Base-by-base conservation (phyloP, 1,140 invertebrate species). In the Bombus sibiricus region DNA sequence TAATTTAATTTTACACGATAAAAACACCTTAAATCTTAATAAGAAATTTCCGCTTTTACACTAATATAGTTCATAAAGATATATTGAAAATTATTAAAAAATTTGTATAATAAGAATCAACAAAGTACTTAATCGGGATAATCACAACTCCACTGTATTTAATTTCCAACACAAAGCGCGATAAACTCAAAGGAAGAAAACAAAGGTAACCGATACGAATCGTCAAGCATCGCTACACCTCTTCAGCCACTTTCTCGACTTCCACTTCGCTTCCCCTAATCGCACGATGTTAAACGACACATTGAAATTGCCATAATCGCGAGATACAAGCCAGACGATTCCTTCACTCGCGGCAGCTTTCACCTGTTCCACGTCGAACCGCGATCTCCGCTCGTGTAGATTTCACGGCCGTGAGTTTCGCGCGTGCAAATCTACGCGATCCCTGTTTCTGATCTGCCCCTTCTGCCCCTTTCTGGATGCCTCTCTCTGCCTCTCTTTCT, bases 371-470 rank as follows among this genome's bases (percentile, higher is more conserved):
- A 34, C 43, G 83, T 62, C 76, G 75, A 69, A 37, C 75, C 25
- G 53, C 43, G 73, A 68, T 83, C 47, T 39, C 28, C 28, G 34
- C 28, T 77, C 76, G 75, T 47, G 66, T 37, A 84, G 83, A 68
- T 57, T 59, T 86, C 84, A 75, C 79, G 71, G 78, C 64, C 72
- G 83, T 87, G 82, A 79, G 83, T 90, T 84, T 80, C 69, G 79
- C 89, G 86, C 87, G 77, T 76, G 81, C 64, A 68, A 43, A 57
- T 86, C 66, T 47, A 59, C 66, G 39, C 62, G 57, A 73, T 69
- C 53, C 39, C 18, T 34, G 47, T 77, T 73, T 57, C 69, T 39
- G 66, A 75, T 41, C 66, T 79, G 41, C 64, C 6, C 64, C 43
- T 53, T 53, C 43, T 53, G 3, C 73, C 5, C 22, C 47, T 53